Conservation (phyloP, 2,113 vertebrate species). For the Elgaria multicarinata region DNA sequence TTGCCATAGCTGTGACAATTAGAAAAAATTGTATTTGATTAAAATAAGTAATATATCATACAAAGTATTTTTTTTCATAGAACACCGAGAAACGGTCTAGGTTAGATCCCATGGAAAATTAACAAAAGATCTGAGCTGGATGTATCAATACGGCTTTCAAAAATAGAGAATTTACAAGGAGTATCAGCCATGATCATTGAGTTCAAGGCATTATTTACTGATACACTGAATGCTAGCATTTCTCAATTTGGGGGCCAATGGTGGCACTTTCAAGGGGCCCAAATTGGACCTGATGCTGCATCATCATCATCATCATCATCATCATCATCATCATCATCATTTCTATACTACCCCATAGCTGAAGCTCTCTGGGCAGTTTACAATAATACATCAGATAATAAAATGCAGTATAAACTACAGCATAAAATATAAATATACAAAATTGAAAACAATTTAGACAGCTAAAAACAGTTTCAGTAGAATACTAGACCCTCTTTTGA, state of each 20-base stretch:
- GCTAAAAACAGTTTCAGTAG: too few species aligned
- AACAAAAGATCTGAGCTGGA: not conserved
- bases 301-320: too few species aligned
- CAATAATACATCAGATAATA: too few species aligned
- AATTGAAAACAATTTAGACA: too few species aligned
- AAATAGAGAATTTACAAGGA: slow-evolving; percentile 30
- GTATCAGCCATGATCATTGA: slow-evolving; percentile 8
- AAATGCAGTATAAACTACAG: too few species aligned
- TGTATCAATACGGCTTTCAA: slow-evolving; percentile 29
- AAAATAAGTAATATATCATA: slow-evolving; percentile 78
- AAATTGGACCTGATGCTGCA: too few species aligned
- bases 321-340: too few species aligned
- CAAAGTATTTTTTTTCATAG: slow-evolving; percentile 29
- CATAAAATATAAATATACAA: too few species aligned
- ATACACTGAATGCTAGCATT: not conserved
- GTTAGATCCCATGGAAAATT: slow-evolving; percentile 30
- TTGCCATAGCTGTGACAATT: slow-evolving; percentile 81
- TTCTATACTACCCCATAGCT: too few species aligned
- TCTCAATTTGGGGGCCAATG: not conserved
- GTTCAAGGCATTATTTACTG: slow-evolving; percentile 18
- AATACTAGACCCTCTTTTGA: too few species aligned
- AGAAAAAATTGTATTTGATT: slow-evolving; percentile 81
- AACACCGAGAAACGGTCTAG: slow-evolving; percentile 41
- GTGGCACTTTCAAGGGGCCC: not conserved
- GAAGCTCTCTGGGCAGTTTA: too few species aligned